Evolutionary conservation across 1,140 invertebrate species (phyloP), one percentile per base, ranked within the genome.

Genomic region (Scylla paramamosain): DNA sequence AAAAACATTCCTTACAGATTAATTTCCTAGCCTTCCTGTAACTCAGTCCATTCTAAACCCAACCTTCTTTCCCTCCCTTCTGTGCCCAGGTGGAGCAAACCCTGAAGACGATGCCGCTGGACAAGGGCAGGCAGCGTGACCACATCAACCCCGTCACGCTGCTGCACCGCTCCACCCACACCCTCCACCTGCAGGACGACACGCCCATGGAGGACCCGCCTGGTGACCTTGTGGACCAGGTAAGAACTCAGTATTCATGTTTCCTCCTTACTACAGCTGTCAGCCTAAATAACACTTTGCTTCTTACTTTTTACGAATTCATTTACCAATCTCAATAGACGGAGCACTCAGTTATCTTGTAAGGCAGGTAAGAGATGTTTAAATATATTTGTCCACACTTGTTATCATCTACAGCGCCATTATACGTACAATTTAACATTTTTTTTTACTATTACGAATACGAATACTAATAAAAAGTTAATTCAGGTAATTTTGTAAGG

Each of bases 111-210:
- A 94, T 96, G 94, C 92, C 96, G 0, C 86, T 89, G 14, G 94
- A 93, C 10, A 92, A 82, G 14, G 67, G 48, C n/a, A 28, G 89
- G 0, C 39, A 98, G n/a, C 97, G 98, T 0, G 98, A 98, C 95
- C 97, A 98, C 59, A 96, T 96, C n/a, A 98, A 98, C 20, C 98
- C 98, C 0, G 97, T 98, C 0, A 98, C 98, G 96, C 96, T 98
- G 0, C 96, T 98, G 14, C 97, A 98, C 31, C 98, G 98, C 97
- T 98, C 98, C 4, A 98, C 98, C 28, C 98, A 98, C 96, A 98
- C 98, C 96, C 97, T 98, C 28, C 97, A 98, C 16, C 98, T 98
- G 83, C 98, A 98, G 96, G 98, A 98, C 96, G 98, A 98, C 96
- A 97, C 98, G 6, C 98, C 97, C 96, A 97, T 98, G 97, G 98